These are phyloP conservation scores for Clamator glandarius DNA, from an alignment of 2,797 vertebrate genomes.

Conservation along the genomic window DNA sequence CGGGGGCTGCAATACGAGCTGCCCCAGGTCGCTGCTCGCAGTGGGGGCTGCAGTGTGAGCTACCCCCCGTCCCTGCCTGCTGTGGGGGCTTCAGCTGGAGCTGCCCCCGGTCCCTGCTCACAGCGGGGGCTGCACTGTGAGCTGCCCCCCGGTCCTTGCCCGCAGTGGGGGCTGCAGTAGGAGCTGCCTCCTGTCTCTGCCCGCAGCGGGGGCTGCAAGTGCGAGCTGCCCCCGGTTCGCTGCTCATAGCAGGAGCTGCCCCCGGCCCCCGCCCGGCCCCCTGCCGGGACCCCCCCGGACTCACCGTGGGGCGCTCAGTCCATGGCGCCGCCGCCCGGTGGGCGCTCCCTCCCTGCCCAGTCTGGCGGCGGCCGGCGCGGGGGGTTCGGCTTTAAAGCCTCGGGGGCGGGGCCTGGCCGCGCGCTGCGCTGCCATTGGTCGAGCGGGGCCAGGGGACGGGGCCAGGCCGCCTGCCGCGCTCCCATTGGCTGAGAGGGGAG, in stretches of 20 bases:
- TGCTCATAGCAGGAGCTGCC: no score
- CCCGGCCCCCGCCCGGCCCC: neutral
- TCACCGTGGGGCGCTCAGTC: slow-evolving; percentile 28
- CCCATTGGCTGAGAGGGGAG: neutral
- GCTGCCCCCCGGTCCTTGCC: no score
- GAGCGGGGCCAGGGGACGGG: neutral
- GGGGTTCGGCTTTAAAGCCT: neutral
- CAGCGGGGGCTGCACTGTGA: no score
- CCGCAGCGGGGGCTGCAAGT: no score
- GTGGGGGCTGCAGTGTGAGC: no score
- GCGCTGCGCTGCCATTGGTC: slow-evolving; percentile 5
- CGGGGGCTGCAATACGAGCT: neutral
- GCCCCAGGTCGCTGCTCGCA: no score
- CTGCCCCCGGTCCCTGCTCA: no score
- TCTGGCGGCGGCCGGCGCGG: neutral
- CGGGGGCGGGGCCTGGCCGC: neutral
- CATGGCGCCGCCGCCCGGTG: neutral
- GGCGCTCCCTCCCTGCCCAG: neutral
- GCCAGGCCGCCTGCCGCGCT: neutral
- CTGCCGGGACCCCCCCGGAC: neutral
- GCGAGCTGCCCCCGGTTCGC: no score
- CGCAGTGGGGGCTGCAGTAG: no score
- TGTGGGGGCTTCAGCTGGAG: no score
- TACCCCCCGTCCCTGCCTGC: no score
- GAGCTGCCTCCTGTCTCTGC: no score